A percentile compares a stretch with the other conserved stretches of the same genome.
Evolutionary conservation across 2,888 invertebrate genomes (phyloP).

Genomic region (Leistus spinibarbis): DNA sequence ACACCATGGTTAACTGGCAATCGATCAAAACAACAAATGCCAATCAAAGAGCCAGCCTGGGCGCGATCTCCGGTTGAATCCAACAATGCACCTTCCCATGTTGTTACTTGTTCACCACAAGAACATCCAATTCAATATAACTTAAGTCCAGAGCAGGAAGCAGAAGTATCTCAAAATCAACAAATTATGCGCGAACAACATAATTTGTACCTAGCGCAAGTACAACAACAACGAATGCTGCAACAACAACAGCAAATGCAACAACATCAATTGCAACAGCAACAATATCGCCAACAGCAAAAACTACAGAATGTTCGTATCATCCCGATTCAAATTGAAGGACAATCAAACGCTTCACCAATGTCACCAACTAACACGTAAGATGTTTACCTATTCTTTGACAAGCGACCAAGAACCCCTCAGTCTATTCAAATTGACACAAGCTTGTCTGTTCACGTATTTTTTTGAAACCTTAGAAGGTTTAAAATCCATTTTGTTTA

Average conservation of each 20-base stretch:
- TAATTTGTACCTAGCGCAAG: slow-evolving; percentile 38
- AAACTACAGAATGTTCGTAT: slow-evolving; percentile 55
- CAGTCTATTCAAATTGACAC: no score
- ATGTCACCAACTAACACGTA: slow-evolving; percentile 29
- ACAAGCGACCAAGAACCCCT: no score
- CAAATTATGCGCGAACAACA: background rate
- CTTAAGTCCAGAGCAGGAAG: slow-evolving; percentile 13
- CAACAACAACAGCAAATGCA: slow-evolving; percentile 37
- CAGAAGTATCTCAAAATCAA: slow-evolving; percentile 18
- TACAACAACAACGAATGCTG: slow-evolving; percentile 42
- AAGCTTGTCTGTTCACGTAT: slow-evolving; percentile 2
- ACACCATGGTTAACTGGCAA: slow-evolving; percentile 63
- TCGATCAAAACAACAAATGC: slow-evolving; percentile 57
- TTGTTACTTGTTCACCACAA: slow-evolving; percentile 52
- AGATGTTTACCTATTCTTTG: background rate
- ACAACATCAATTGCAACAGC: slow-evolving; percentile 40
- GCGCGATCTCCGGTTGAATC: slow-evolving; percentile 48
- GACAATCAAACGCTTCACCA: slow-evolving; percentile 45
- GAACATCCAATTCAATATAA: slow-evolving; percentile 69
- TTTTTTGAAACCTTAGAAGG: background rate
- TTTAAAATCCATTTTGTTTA: background rate
- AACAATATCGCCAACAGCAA: slow-evolving; percentile 49
- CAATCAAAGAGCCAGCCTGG: slow-evolving; percentile 57
- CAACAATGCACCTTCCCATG: slow-evolving; percentile 40
- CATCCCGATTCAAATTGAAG: slow-evolving; percentile 73